Evolutionary conservation across 1,140 invertebrate species (phyloP).

Genomic region (Leptinotarsa lineolata): DNA sequence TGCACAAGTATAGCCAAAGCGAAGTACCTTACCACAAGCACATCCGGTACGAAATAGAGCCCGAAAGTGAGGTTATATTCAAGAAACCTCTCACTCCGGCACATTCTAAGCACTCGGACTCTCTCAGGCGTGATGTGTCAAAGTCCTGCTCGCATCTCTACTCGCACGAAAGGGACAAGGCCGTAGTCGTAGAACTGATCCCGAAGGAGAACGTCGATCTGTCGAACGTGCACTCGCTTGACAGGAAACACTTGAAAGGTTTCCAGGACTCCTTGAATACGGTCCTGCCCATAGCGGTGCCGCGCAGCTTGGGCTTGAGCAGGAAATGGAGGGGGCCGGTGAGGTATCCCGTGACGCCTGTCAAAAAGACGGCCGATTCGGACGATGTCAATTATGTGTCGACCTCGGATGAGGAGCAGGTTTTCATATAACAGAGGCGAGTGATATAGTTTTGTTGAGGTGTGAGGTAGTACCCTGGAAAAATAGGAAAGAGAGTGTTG

Average conservation of each 20-base stretch:
- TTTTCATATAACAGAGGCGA: slow-evolving; percentile 48
- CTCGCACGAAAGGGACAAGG: slow-evolving; percentile 41
- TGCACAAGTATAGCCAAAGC: slow-evolving; percentile 42
- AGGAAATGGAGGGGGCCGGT: slow-evolving; percentile 63
- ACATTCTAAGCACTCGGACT: background rate
- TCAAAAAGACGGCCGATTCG: slow-evolving; percentile 41
- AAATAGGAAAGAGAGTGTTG: too few species aligned
- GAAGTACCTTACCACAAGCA: slow-evolving; percentile 53
- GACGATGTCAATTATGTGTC: slow-evolving; percentile 32
- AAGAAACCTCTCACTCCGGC: slow-evolving; percentile 17
- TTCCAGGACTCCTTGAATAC: slow-evolving; percentile 11
- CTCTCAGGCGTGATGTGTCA: slow-evolving; percentile 39
- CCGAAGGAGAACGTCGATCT: slow-evolving; percentile 40
- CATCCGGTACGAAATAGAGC: slow-evolving; percentile 49
- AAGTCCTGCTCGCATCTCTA: slow-evolving; percentile 48
- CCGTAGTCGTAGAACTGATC: slow-evolving; percentile 50
- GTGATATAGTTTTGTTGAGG: too few species aligned
- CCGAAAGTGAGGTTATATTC: slow-evolving; percentile 28
- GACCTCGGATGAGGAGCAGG: slow-evolving; percentile 55
- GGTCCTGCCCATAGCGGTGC: slow-evolving; percentile 55
- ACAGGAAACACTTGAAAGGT: slow-evolving; percentile 21
- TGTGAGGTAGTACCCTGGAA: too few species aligned
- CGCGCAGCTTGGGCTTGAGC: slow-evolving; percentile 61
- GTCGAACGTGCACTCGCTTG: slow-evolving; percentile 35
- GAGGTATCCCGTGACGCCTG: slow-evolving; percentile 64